Evolutionary conservation across 2,113 vertebrate genomes (phyloP), one percentile per base, ranked within the genome.

Genomic region (Gorsachius goisagi): DNA sequence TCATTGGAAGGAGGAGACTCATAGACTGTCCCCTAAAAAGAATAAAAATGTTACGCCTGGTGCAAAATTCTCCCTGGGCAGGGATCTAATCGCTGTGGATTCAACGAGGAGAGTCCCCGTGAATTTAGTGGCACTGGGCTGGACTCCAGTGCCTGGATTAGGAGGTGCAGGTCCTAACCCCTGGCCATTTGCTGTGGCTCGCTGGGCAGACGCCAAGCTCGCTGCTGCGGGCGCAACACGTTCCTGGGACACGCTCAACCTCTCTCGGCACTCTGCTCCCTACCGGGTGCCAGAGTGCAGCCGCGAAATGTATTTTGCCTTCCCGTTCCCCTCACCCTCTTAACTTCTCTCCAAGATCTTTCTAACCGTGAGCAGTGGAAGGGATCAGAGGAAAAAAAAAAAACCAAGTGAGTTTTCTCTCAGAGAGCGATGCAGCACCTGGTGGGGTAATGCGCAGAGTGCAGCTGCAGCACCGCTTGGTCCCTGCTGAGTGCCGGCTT

Each of bases 31-130:
- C 41, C 9, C 9, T 4, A 0, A 15, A 32, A 67, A 45, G 11
- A 7, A 1, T 1, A 21, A 26, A 12, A 28, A 26, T 23, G 3
- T 30, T 55, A 8, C 30, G 9, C 35, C 17, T 30, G 1, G 5
- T 45, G 39, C 64, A 59, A 47, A 41, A 14, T 32, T 52, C 24
- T 53, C 30, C 12, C 50, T 12, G 23, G 19, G 77, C 58, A 22
- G 69, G 21, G 66, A 5, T 44, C 15, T 35, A 8, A 20, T n/a
- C 1, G 7, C 58, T 32, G 33, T 6, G 44, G 55, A 20, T 35
- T 49, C 41, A 5, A 2, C 1, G 2, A 4, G 56, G 21, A 39
- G 28, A 59, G 32, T 9, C 55, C 49, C 33, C 0, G 2, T 47
- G 75, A 47, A 28, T 11, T 67, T 5, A 28, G 59, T 2, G 7